These are phyloP conservation scores for Salvelinus sp. DNA, from an alignment of 2,113 vertebrate genomes.

Conservation along the genomic window DNA sequence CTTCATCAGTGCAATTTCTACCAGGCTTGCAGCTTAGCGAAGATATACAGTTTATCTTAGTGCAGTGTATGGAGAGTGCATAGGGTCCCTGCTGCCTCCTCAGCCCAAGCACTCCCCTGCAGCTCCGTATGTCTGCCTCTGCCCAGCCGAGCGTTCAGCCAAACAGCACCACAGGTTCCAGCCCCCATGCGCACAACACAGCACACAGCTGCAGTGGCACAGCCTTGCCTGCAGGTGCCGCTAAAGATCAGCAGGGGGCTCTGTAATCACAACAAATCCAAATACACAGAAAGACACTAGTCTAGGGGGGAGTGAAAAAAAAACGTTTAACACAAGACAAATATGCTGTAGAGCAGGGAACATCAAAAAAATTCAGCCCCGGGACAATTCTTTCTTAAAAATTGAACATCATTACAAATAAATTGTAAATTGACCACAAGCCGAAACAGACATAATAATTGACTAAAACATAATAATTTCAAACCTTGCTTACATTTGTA, in stretches of 20 bases:
- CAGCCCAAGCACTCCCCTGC: constrained; percentile 55
- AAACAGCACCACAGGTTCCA: constrained; percentile 17
- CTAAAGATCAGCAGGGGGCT: constrained; percentile 56
- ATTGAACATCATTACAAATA: no score
- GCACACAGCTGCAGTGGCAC: constrained; percentile 44
- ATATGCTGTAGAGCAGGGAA: constrained; percentile 30
- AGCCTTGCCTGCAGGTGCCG: constrained; percentile 68
- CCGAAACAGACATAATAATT: no score
- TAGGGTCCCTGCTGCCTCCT: constrained; percentile 40
- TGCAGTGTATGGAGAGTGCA: constrained; percentile 12
- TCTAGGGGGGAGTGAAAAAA: constrained; percentile 9
- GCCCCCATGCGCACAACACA: constrained; percentile 15
- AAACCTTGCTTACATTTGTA: no score
- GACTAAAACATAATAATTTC: no score
- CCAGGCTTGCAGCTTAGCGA: constrained; percentile 61
- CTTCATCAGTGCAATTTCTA: constrained; percentile 66
- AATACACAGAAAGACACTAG: constrained; percentile 6
- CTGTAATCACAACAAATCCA: neutral
- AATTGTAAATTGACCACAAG: no score
- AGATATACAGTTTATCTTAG: constrained; percentile 59
- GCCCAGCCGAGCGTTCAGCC: neutral
- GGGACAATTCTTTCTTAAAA: no score
- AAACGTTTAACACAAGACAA: constrained; percentile 51
- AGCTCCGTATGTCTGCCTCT: constrained; percentile 57
- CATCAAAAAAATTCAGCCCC: no score